These are phyloP conservation scores for Oostethus manadensis DNA, from an alignment of 2,113 vertebrate genomes.

Conservation along the genomic window DNA sequence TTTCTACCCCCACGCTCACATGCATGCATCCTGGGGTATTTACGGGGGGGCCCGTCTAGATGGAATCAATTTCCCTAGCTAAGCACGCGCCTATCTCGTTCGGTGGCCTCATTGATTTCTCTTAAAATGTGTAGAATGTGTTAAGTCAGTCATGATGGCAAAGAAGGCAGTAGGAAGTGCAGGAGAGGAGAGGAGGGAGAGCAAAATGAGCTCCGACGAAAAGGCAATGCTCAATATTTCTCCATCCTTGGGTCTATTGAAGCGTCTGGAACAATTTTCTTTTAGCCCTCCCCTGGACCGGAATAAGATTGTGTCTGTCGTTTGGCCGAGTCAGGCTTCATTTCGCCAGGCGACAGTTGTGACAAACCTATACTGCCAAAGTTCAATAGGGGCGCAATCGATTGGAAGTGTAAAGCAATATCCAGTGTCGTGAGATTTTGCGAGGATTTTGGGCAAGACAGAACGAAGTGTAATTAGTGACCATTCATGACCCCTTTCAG, in stretches of 20 bases:
- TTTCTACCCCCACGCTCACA: slow-evolving; percentile 32
- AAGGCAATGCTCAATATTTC: slow-evolving; percentile 56
- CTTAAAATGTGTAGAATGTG: slow-evolving; percentile 6
- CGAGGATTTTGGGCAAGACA: no score
- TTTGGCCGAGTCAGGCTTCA: slow-evolving; percentile 9
- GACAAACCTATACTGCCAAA: neutral
- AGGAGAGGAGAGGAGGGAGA: no score
- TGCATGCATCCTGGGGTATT: slow-evolving; percentile 13
- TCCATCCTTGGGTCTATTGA: slow-evolving; percentile 52
- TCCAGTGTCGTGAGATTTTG: neutral
- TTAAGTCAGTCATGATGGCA: slow-evolving; percentile 15
- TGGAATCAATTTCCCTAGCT: slow-evolving; percentile 43
- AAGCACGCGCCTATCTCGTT: slow-evolving; percentile 36
- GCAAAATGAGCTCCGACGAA: neutral
- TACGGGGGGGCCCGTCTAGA: slow-evolving; percentile 22
- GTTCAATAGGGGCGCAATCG: neutral
- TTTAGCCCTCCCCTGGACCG: slow-evolving; percentile 27
- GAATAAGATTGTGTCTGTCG: slow-evolving; percentile 33
- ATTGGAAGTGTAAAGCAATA: neutral
- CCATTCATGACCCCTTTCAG: no score
- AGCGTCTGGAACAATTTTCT: slow-evolving; percentile 49
- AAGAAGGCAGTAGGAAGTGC: slow-evolving; percentile 27
- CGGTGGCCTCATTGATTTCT: neutral
- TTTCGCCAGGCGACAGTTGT: slow-evolving; percentile 17
- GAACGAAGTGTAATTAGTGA: no score